A percentile compares a stretch with the other conserved stretches of the same genome.
These are phyloP conservation scores for Crossaster papposus DNA, from an alignment of 53 echinoderm and acorn worm species.

Conservation along the genomic window DNA sequence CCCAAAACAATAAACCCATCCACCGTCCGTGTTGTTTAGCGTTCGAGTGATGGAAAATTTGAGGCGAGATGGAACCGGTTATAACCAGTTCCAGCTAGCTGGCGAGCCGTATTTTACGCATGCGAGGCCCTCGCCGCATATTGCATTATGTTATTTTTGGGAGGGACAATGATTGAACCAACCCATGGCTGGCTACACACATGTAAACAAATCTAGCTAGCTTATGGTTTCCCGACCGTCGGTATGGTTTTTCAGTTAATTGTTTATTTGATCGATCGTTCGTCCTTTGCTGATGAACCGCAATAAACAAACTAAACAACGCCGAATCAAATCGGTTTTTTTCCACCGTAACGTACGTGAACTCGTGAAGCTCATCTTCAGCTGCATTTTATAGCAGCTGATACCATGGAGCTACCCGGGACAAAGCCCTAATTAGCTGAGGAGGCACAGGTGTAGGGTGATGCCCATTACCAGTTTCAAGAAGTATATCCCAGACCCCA, in stretches of 20 bases:
- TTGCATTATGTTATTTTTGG: neutral
- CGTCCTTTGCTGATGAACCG: neutral
- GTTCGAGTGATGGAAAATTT: constrained; percentile 97
- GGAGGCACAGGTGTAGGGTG: no score
- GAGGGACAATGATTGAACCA: neutral
- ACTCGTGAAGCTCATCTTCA: no score
- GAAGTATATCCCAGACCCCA: no score
- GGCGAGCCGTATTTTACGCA: neutral
- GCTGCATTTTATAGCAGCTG: no score
- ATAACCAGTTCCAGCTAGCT: constrained; percentile 81
- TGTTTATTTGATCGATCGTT: neutral
- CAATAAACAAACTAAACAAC: neutral
- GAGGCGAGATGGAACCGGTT: constrained; percentile 92
- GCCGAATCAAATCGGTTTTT: constrained; percentile 9
- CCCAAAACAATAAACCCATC: constrained; percentile 8
- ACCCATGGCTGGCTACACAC: no score
- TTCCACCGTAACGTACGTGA: no score
- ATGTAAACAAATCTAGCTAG: no score
- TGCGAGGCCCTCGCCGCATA: neutral
- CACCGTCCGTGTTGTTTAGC: neutral
- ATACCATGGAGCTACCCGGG: no score
- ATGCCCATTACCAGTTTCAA: no score
- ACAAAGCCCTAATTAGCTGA: no score
- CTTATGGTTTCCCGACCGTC: no score
- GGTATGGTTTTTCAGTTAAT: neutral